Base-by-base conservation (phyloP, 2,888 invertebrate species). In the Andrena hattorfiana region DNA sequence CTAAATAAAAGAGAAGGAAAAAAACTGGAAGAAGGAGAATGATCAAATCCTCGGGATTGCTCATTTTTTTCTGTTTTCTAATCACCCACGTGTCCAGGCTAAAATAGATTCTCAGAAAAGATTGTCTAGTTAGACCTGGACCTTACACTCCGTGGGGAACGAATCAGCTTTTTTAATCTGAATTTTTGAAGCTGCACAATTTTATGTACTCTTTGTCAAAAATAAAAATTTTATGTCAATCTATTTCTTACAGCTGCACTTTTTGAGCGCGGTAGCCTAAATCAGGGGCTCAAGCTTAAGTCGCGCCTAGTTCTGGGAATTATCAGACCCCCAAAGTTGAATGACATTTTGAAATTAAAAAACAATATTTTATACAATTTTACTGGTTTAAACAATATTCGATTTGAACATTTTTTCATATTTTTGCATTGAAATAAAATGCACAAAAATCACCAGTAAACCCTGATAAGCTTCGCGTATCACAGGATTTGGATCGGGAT, bases 1-100 rank as follows among this genome's bases (percentile, higher is more conserved):
- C 76, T 67, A 83, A 88, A 70, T 71, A 76, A 66, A 73, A 81
- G 85, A 85, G 76, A 82, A 66, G 76, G 72, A 78, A 75, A 69
- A 76, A 81, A 70, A 74, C 56, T 70, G 49, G 3, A 28, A 13
- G 51, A 81, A 64, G 59, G 42, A 49, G 63, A 49, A 54, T 35
- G 49, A 42, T 71, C 35, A 28, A 62, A 64, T 67, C 81, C 69
- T 66, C 49, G 10, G 8, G 32, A 54, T 51, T 60, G n/a, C 30
- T 10, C 16, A 16, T n/a, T 54, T 66, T 66, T 49, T 64, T 26
- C 30, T 54, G 10, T 51, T 16, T 63, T 7, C 35, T 23, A 35
- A 16, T 6, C 8, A 8, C 13, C 23, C 30, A 35, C 28, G 23
- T 54, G 20, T 20, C 13, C n/a, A 1, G 51, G 1, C 10, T 16